Base-by-base conservation (phyloP, 2,888 invertebrate species). In the Cinara cedri region DNA sequence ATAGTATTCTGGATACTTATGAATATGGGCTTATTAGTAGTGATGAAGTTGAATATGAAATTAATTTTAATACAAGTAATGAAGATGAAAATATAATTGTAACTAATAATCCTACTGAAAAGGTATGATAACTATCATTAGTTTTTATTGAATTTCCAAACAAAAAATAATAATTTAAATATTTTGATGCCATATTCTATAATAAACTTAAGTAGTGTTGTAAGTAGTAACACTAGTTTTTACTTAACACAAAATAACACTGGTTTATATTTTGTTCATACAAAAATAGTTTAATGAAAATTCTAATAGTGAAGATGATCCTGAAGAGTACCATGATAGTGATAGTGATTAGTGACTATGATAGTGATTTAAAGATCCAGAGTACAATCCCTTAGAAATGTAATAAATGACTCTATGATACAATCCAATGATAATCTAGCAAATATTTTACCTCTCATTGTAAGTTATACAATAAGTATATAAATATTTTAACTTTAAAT, bases 371-470 rank as follows among this genome's bases (percentile, higher is more conserved):
- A n/a, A n/a, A n/a, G n/a, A n/a, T n/a, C n/a, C n/a, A n/a, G 55
- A 55, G 55, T 55, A 55, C 19, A 55, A 19, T 21, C 55, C 55
- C 55, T 55, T 55, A 55, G 55, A 55, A 55, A 55, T n/a, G n/a
- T n/a, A n/a, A n/a, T n/a, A n/a, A n/a, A n/a, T n/a, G n/a, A n/a
- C n/a, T n/a, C 9, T 55, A 19, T 55, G 19, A 55, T 55, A 55
- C 55, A n/a, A 55, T n/a, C 55, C 10, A 2, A 55, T 55, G 10
- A 55, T 55, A 55, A 55, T 55, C 21, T 10, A 21, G 1, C 55
- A 55, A 55, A 21, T 55, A 55, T 8, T 55, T 55, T 55, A 55
- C 55, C 55, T 19, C 21, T 55, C 21, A 55, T 19, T 55, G 55
- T 21, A 55, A 55, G 55, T 55, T 55, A 55, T 21, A 21, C 55